phyloP scores from a whole-genome alignment of 2,113 vertebrate genomes.

The Varanus komodoensis region DNA sequence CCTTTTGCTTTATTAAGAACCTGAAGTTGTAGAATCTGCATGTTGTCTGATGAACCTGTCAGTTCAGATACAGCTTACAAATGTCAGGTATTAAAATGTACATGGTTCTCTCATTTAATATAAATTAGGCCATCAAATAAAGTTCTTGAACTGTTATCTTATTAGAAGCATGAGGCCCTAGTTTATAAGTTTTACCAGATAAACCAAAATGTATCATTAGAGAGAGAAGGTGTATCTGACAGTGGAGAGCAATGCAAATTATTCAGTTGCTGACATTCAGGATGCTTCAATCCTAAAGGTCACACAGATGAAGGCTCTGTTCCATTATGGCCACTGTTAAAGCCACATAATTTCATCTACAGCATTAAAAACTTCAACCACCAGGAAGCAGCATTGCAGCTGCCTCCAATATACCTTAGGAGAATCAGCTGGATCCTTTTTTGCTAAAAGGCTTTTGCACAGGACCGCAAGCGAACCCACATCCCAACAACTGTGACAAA shows the following conservation, averaged over 20 bases:
- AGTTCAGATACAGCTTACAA: conserved; percentile 44
- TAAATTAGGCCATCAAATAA: not conserved
- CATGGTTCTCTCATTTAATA: not conserved
- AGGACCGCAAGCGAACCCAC: not conserved
- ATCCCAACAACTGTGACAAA: not conserved
- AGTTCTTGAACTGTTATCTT: no score
- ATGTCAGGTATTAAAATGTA: conserved; percentile 14
- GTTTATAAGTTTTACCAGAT: not conserved
- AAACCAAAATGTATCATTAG: not conserved
- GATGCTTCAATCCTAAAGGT: not conserved
- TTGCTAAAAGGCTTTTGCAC: not conserved
- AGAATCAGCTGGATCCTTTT: not conserved
- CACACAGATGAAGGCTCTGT: not conserved
- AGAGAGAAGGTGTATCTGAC: not conserved
- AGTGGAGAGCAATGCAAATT: not conserved
- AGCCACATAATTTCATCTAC: not conserved
- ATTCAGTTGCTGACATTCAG: not conserved
- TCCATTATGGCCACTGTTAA: not conserved
- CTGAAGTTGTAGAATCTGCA: conserved; percentile 89
- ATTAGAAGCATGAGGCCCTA: not conserved
- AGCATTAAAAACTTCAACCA: not conserved
- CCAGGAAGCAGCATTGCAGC: not conserved
- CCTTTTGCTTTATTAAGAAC: conserved; percentile 92
- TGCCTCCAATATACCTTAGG: not conserved
- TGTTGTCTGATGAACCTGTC: conserved; percentile 85